phyloP scores from a whole-genome alignment of 2,888 invertebrate species.

The Stenolophus ochropezus region DNA sequence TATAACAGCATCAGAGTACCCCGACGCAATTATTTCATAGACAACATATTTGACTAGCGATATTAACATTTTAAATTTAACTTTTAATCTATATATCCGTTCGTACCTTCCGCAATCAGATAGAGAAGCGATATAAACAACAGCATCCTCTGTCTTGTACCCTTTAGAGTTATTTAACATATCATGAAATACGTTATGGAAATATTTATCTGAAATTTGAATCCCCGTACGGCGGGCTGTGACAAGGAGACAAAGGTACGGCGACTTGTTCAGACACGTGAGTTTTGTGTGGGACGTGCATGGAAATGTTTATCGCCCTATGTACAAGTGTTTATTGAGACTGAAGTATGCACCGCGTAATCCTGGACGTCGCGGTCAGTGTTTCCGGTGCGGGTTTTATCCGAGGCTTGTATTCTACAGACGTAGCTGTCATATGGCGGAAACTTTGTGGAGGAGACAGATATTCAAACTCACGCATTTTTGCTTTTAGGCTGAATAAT shows the following conservation, averaged over 20 bases:
- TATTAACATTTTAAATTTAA: too few species aligned
- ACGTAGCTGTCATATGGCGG: not conserved
- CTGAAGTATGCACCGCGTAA: slow-evolving; percentile 33
- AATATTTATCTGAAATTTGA: slow-evolving; percentile 48
- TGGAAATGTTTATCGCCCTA: slow-evolving; percentile 38
- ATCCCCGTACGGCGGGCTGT: slow-evolving; percentile 29
- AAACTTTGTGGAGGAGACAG: not conserved
- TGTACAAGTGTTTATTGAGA: slow-evolving; percentile 48
- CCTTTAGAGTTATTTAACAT: too few species aligned
- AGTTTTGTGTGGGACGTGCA: slow-evolving; percentile 15
- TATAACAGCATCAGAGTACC: too few species aligned
- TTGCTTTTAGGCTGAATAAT: too few species aligned
- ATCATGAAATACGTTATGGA: slow-evolving; percentile 29
- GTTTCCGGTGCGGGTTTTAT: not conserved
- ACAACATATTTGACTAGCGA: too few species aligned
- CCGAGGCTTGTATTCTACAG: not conserved
- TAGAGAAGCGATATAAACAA: too few species aligned
- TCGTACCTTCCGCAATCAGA: too few species aligned
- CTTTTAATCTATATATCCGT: too few species aligned
- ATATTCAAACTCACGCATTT: too few species aligned
- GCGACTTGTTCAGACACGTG: not conserved
- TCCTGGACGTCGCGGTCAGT: not conserved
- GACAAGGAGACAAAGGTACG: slow-evolving; percentile 28
- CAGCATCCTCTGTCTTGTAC: too few species aligned
- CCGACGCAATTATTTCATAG: too few species aligned